A percentile compares a stretch with the other conserved stretches of the same genome.
Evolutionary conservation across 2,113 vertebrate genomes (phyloP).

Genomic region (Manacus vitellinus): DNA sequence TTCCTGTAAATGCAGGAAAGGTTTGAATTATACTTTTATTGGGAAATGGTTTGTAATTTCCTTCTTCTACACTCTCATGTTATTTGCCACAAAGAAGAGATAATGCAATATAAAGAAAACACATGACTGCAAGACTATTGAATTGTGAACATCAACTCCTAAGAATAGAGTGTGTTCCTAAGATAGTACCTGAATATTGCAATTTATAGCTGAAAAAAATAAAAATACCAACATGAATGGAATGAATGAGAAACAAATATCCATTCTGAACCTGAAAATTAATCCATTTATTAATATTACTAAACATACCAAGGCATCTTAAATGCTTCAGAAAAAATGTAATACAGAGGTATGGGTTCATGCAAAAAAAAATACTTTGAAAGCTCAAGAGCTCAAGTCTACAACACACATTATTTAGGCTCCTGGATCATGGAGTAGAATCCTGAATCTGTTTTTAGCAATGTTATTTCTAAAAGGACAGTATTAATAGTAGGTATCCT

Average conservation of each 20-base stretch:
- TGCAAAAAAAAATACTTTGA: neutral
- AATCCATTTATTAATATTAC: neutral
- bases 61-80: neutral
- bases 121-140: neutral
- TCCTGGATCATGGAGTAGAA: neutral
- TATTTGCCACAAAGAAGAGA: neutral
- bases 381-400: neutral
- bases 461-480: neutral
- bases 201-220: neutral
- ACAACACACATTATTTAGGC: neutral
- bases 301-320: neutral
- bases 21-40: neutral
- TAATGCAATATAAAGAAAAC: neutral
- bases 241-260: neutral
- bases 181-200: neutral
- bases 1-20: neutral
- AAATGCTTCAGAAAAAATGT: neutral
- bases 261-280: neutral
- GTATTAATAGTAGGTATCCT: neutral
- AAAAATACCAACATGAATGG: neutral
- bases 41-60: neutral
- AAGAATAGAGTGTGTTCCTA: neutral
- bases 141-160: neutral
- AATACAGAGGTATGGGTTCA: neutral
- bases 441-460: neutral